Evolutionary conservation across 2,113 vertebrate genomes (phyloP).

Genomic region (Thalassarche chlororhynchos): DNA sequence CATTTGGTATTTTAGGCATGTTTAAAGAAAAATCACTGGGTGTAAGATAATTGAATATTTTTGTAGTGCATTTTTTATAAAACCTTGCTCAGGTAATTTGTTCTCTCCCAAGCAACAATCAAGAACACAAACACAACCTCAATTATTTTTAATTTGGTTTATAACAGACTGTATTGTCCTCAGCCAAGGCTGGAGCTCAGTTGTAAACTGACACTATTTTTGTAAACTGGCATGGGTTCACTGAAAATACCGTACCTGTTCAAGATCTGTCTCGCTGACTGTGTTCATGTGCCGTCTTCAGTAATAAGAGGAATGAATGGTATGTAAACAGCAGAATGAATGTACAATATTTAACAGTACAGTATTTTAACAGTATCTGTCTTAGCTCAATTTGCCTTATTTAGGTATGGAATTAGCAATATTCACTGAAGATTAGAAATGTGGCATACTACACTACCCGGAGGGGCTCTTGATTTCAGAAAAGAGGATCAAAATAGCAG

Average conservation of each 20-base stretch:
- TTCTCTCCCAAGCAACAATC: neutral
- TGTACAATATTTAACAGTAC: neutral
- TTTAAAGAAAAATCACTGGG: neutral
- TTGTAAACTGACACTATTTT: neutral
- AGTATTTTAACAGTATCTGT: neutral
- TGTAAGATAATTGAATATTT: neutral
- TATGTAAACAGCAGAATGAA: slow-evolving; percentile 45
- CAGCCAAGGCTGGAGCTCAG: neutral
- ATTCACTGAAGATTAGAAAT: neutral
- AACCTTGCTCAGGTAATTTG: neutral
- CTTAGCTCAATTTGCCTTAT: neutral
- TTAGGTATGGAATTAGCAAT: neutral
- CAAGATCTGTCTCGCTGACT: neutral
- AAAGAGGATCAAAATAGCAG: neutral
- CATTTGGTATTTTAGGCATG: neutral
- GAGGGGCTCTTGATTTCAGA: neutral
- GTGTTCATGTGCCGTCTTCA: neutral
- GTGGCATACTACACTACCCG: neutral
- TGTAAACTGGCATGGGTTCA: neutral
- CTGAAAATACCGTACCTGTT: neutral
- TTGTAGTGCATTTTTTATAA: neutral
- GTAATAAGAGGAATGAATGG: slow-evolving; percentile 33
- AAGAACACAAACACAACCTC: neutral
- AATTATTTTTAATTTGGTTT: neutral
- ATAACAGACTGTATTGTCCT: neutral